Base-by-base conservation (phyloP, 2,888 invertebrate species). In the Eupithecia subumbrata region DNA sequence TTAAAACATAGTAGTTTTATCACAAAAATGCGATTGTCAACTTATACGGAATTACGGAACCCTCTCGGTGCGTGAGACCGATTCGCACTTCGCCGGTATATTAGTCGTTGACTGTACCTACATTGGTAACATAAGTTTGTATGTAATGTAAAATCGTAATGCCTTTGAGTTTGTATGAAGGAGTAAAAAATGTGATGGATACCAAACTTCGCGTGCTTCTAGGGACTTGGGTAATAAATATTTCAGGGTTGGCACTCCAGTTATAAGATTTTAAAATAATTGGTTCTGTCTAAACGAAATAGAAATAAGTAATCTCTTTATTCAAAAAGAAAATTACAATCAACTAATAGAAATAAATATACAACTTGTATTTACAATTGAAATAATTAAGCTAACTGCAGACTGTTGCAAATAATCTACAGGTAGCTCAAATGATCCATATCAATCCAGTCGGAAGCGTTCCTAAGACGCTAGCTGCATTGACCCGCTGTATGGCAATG, bases 121-220 rank as follows among this genome's bases (percentile, higher is more conserved):
- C 12, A 25, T 22, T 12, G 14, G 25, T 56, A 25, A 60, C 60
- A 60, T 60, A 60, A 60, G 60, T 67, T 67, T 67, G 66, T 37
- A 67, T 66, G 30, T 18, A 18, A 30, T 30, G 30, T 30, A 30
- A 30, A 30, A 30, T 30, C 30, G 30, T 18, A 18, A 64, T 48
- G 8, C 64, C 18, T 64, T 34, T 79, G 82, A 80, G 78, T 83
- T 82, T 79, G 69, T 79, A 75, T 81, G 76, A 79, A 80, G 81
- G 75, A 81, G 76, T 71, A 69, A 75, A 78, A 81, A 80, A 84
- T 83, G 83, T 87, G 87, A 87, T 84, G 81, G 81, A 87, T 86
- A 83, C 76, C 73, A 72, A 60, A 73, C 76, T 78, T 87, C 78
- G 87, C 87, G 86, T 87, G 87, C 73, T 40, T 22, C 22, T 68